Evolutionary conservation across 2,113 vertebrate species (phyloP), one percentile per base, ranked within the genome.

Genomic region (Cephalophus harveyi): DNA sequence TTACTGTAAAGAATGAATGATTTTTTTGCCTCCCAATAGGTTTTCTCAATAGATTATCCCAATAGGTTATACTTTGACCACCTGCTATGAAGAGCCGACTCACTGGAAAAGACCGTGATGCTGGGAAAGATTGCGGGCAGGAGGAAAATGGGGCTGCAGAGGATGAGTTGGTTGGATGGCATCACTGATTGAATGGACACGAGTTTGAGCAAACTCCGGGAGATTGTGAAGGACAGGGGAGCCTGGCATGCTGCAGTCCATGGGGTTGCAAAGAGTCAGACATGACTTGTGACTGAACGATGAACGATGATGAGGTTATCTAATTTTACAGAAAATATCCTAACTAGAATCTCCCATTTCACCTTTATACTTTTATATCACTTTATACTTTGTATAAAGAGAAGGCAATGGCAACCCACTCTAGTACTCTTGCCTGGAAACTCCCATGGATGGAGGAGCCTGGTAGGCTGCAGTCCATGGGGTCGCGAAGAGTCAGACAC

Each of bases 31-130:
- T 88, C 23, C 1, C 21, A 55, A 23, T 25, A 93, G 21, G 43
- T 92, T 71, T 85, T 87, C 33, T 78, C 67, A 87, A 78, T 40
- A 74, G 10, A 74, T 74, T 40, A 40, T 74, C 36, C 67, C 67
- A 74, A 25, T 1, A 25, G 21, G 2, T 74, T 74, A 74, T 74
- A 74, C n/a, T 40, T 74, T 74, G 67, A 36, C 67, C 67, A 74
- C 67, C 67, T 74, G 67, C 40, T 40, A 5, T 74, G 67, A 74
- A 74, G 21, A 74, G 21, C 67, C 2, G 11, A 40, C 10, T 74
- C 67, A 74, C 36, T 74, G 10, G 67, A 74, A 74, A 74, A 40
- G 67, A 74, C 67, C 19, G 10, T 74, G n/a, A 74, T 40, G 36
- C 67, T 74, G 67, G n/a, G 67, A 40, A 40, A 13, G n/a, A 74